These are phyloP conservation scores for Diaphora mendica DNA, from an alignment of 2,888 invertebrate genomes.

Conservation along the genomic window DNA sequence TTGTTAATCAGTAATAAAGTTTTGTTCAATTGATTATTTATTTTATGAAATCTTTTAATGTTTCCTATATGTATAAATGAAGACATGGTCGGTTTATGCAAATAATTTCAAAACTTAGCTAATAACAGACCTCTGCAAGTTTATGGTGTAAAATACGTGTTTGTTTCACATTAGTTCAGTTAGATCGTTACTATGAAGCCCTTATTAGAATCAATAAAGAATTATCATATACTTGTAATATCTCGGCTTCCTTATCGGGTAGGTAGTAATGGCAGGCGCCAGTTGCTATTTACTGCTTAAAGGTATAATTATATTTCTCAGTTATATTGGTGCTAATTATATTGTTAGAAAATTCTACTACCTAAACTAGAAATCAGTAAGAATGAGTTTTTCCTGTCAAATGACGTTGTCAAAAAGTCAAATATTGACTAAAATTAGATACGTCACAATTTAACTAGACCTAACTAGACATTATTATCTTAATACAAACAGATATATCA, in stretches of 20 bases:
- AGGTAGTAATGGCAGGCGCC: not conserved
- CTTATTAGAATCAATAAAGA: not conserved
- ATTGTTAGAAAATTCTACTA: no score
- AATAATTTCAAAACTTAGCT: constrained; percentile 11
- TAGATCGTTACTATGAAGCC: not conserved
- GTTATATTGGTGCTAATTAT: not conserved
- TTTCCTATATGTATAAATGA: constrained; percentile 13
- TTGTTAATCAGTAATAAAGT: constrained; percentile 19
- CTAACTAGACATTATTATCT: no score
- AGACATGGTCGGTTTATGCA: constrained; percentile 14
- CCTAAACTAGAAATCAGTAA: no score
- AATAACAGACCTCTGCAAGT: not conserved
- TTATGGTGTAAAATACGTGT: not conserved
- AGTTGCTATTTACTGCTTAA: not conserved
- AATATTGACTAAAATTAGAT: no score
- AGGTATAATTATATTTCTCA: not conserved
- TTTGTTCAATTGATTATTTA: constrained; percentile 9
- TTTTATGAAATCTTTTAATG: constrained; percentile 16
- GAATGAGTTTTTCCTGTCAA: no score
- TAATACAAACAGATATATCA: no score
- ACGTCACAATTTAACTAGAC: no score
- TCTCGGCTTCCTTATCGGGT: not conserved
- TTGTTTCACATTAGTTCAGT: not conserved
- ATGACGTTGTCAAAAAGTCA: no score
- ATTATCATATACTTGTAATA: not conserved